Percentiles rank a stretch among this genome's conserved stretches.
Evolutionary conservation across 2,113 vertebrate genomes (phyloP).

Genomic region (Empidonax alnorum): DNA sequence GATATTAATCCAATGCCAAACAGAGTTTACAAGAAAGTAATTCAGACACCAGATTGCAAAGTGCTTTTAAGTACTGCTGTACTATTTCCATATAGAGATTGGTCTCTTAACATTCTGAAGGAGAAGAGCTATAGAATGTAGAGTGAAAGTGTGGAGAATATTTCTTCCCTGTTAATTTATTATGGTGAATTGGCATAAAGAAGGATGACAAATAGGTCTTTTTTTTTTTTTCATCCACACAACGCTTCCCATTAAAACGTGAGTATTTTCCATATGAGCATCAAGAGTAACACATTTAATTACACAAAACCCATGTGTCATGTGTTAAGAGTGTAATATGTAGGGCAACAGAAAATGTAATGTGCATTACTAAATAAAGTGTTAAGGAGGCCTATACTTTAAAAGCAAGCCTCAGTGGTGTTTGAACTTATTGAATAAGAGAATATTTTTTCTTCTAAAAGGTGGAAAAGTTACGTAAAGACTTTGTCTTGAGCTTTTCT

Average conservation of each 20-base stretch:
- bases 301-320: not conserved
- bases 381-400: not conserved
- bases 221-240: not conserved
- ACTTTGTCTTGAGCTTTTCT: not conserved
- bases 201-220: conserved; percentile 63
- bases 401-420: not conserved
- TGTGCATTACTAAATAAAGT: not conserved
- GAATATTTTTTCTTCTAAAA: not conserved
- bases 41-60: conserved; percentile 53
- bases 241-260: conserved; percentile 46
- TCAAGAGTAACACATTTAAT: conserved; percentile 61
- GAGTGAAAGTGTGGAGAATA: conserved; percentile 27
- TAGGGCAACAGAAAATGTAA: not conserved
- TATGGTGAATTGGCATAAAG: conserved; percentile 62
- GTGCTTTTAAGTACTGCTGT: conserved; percentile 23
- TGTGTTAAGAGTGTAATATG: not conserved
- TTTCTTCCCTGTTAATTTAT: conserved; percentile 63
- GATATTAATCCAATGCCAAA: conserved; percentile 62
- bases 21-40: conserved; percentile 50
- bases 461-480: not conserved
- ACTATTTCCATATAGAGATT: conserved; percentile 34
- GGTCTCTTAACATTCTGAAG: not conserved
- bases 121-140: not conserved
- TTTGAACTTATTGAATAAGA: not conserved
- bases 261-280: conserved; percentile 46